Percentiles rank a stretch among this genome's conserved stretches.
These are phyloP conservation scores for Mnemiopsis leidyi DNA, from an alignment of 37 sponge, comb jelly and placozoan genomes.

Conservation along the genomic window DNA sequence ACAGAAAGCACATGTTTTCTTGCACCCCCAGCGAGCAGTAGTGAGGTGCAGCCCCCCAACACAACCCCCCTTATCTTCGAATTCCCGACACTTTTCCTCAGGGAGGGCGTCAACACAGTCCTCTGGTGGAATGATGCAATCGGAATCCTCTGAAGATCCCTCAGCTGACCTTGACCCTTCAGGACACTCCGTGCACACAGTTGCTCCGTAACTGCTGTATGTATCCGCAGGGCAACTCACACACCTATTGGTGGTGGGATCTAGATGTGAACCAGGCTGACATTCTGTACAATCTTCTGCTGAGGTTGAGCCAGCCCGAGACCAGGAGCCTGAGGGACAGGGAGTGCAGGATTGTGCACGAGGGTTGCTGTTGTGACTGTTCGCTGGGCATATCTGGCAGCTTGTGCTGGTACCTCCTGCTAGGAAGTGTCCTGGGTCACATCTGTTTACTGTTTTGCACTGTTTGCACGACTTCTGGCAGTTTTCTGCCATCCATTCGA, in stretches of 20 bases:
- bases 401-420: background rate
- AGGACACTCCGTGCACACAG: slow-evolving; percentile 6
- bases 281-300: slow-evolving; percentile 4
- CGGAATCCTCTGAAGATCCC: background rate
- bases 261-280: background rate
- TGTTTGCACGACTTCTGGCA: slow-evolving; percentile 13
- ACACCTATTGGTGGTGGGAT: background rate
- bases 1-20: slow-evolving; percentile 51
- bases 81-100: background rate
- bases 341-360: background rate
- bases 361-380: slow-evolving; percentile 19
- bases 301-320: background rate
- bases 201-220: slow-evolving; percentile 12
- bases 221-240: background rate
- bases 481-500: background rate
- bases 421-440: slow-evolving; percentile 29
- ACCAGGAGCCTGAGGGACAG: slow-evolving; percentile 11
- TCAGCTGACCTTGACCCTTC: background rate
- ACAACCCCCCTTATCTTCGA: background rate
- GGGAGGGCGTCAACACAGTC: slow-evolving; percentile 20
- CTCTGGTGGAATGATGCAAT: background rate
- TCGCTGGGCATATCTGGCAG: background rate
- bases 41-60: background rate
- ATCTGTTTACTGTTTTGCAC: background rate
- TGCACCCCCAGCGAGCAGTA: slow-evolving; percentile 1